phyloP scores from a whole-genome alignment of 2,888 invertebrate genomes.

The Junonia oenone region DNA sequence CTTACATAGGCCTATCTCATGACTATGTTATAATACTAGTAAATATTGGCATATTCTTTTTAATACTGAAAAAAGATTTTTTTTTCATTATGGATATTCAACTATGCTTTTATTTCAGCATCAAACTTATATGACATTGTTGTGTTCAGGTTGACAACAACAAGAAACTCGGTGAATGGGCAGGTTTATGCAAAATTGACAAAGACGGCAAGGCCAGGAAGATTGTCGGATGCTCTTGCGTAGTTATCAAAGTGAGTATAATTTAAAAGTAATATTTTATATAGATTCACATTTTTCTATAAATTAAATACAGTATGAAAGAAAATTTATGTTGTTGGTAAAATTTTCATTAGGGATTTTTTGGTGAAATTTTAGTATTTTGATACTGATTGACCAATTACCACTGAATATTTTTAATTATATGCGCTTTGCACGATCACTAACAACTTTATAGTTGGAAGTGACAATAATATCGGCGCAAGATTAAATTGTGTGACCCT shows the following conservation, averaged over 20 bases:
- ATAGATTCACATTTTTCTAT: too few relatives aligned
- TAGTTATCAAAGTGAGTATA: constrained; percentile 91
- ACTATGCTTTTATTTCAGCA: not conserved
- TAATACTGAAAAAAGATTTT: too few relatives aligned
- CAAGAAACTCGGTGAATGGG: constrained; percentile 99
- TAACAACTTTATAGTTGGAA: constrained; percentile 37
- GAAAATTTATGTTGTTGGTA: too few relatives aligned
- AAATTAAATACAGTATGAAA: too few relatives aligned
- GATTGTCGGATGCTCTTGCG: constrained; percentile 98
- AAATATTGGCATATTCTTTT: too few relatives aligned
- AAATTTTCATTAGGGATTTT: too few relatives aligned
- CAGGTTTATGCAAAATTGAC: constrained; percentile 99
- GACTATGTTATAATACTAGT: too few relatives aligned
- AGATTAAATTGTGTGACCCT: constrained; percentile 57
- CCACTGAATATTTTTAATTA: too few relatives aligned
- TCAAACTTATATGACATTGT: not conserved
- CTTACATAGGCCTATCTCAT: too few relatives aligned
- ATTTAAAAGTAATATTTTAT: too few relatives aligned
- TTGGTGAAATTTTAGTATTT: too few relatives aligned
- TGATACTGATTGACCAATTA: too few relatives aligned
- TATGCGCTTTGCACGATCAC: constrained; percentile 67
- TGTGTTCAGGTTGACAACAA: constrained; percentile 91
- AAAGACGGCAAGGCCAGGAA: constrained; percentile 99
- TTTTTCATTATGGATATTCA: not conserved
- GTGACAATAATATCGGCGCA: constrained; percentile 50